Conservation (phyloP, 2,113 vertebrate species). For the Labeo rohita region DNA sequence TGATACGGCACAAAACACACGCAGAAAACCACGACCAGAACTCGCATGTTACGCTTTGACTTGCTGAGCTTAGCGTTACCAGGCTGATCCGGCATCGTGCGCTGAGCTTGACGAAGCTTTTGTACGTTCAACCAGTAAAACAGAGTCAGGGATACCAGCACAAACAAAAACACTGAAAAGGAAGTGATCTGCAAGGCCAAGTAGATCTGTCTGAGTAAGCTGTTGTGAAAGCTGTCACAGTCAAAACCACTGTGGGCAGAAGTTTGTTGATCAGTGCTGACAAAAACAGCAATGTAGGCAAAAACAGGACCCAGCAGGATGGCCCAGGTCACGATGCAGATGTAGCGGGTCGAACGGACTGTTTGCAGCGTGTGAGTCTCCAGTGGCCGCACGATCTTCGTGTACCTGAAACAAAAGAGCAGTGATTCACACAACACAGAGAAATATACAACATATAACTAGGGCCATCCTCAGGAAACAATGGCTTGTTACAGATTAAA, state of each 20-base stretch:
- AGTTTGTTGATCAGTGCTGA: neutral
- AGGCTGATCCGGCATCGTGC: neutral
- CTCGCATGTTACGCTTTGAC: conserved; percentile 70
- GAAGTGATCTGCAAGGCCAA: conserved; percentile 52
- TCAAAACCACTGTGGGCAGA: neutral
- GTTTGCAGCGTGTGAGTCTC: conserved; percentile 61
- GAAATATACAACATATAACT: neutral
- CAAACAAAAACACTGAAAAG: conserved; percentile 60
- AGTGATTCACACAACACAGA: neutral
- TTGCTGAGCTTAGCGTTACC: conserved; percentile 56
- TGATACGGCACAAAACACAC: conserved; percentile 77
- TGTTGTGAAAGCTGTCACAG: conserved; percentile 55
- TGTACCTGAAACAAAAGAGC: conserved; percentile 63
- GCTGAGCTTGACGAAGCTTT: conserved; percentile 55
- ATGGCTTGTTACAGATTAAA: neutral
- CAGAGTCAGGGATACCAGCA: conserved; percentile 64
- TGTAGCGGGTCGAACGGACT: conserved; percentile 44
- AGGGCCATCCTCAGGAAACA: neutral
- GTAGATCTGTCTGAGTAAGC: conserved; percentile 49
- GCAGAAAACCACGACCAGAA: conserved; percentile 71
- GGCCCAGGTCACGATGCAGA: conserved; percentile 66
- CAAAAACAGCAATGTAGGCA: conserved; percentile 59
- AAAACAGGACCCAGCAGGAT: conserved; percentile 43
- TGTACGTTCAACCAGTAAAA: conserved; percentile 65
- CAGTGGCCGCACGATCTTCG: conserved; percentile 69